Evolutionary conservation across 2,113 vertebrate species (phyloP), one percentile per base, ranked within the genome.

Genomic region (Gymnorhina tibicen): DNA sequence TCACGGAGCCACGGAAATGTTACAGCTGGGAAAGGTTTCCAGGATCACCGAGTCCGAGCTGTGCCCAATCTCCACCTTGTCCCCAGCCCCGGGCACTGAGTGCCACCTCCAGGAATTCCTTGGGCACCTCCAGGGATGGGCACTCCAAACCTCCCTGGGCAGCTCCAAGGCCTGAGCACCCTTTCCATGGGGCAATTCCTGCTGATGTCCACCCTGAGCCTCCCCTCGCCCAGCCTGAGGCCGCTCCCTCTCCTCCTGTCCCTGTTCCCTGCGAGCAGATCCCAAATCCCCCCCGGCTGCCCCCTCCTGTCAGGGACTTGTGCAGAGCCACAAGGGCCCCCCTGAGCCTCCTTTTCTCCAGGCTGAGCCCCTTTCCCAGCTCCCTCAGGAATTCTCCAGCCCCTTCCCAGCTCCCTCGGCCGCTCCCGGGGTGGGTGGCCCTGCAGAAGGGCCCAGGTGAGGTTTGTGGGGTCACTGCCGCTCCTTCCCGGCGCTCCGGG

Each of bases 21-120:
- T 26, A 26, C 14, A 20, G 20, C 18, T 64, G 76, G 30, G 9
- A 42, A 72, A 42, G 67, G 7, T 11, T 35, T 49, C 73, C 26
- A 26, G 17, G 24, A 18, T 27, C 75, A 32, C 1, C 0, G 0
- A 56, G 20, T 22, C 49, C 30, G 0, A 21, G 6, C 50, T 55
- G 47, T 55, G 66, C 33, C n/a, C 0, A 0, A 47, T n/a, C 30
- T 27, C 55, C 55, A 39, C 74, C 32, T 8, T 28, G 28, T 78
- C 55, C 37, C 46, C 73, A 74, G 49, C 49, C 50, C 83, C 33
- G 47, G 55, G 64, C 39, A 0, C 64, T 53, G 0, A 55, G 56
- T 46, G 74, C 16, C 74, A 85, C 35, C 0, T 16, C 50, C 42
- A 24, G 39, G 2, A 7, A 2, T n/a, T 59, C 15, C 46, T 39